Conservation (phyloP, 1,140 invertebrate species). For the Orius insidiosus region DNA sequence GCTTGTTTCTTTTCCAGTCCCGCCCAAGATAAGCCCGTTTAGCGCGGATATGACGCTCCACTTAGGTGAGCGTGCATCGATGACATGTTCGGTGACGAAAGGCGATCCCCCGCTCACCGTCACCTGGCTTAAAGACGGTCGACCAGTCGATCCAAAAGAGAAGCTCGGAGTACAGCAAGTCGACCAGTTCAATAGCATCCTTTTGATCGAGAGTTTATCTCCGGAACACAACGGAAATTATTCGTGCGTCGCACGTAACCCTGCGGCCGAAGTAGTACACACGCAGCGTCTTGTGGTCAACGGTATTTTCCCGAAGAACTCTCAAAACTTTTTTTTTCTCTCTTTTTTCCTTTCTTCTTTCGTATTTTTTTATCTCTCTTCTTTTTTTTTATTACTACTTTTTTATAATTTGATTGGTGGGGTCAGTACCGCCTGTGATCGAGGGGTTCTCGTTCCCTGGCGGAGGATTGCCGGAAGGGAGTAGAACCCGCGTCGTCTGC, state of each 20-base stretch:
- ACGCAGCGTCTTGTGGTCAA: conserved; percentile 60
- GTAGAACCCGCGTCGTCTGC: conserved; percentile 68
- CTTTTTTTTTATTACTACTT: conserved; percentile 15
- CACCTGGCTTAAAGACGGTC: conserved; percentile 57
- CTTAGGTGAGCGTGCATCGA: conserved; percentile 54
- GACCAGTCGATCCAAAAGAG: conserved; percentile 33
- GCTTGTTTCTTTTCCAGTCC: conserved; percentile 39
- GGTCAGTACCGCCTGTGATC: conserved; percentile 68
- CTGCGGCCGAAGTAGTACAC: conserved; percentile 51
- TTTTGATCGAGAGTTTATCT: conserved; percentile 59
- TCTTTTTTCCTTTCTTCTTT: conserved; percentile 18
- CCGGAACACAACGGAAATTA: conserved; percentile 62
- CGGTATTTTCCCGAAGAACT: conserved; percentile 33
- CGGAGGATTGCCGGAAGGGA: conserved; percentile 61
- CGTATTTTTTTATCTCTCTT: conserved; percentile 19
- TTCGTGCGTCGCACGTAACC: conserved; percentile 51
- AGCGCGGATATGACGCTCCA: conserved; percentile 49
- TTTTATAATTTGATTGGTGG: conserved; percentile 20
- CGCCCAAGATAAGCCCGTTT: conserved; percentile 63
- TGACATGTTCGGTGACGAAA: conserved; percentile 59
- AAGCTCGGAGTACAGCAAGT: conserved; percentile 48
- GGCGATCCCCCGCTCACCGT: conserved; percentile 60
- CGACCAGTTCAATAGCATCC: conserved; percentile 58
- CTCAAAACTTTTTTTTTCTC: conserved; percentile 6
- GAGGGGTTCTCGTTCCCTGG: conserved; percentile 63